Conservation (phyloP, 2,113 vertebrate species). For the Crotalus tigris region DNA sequence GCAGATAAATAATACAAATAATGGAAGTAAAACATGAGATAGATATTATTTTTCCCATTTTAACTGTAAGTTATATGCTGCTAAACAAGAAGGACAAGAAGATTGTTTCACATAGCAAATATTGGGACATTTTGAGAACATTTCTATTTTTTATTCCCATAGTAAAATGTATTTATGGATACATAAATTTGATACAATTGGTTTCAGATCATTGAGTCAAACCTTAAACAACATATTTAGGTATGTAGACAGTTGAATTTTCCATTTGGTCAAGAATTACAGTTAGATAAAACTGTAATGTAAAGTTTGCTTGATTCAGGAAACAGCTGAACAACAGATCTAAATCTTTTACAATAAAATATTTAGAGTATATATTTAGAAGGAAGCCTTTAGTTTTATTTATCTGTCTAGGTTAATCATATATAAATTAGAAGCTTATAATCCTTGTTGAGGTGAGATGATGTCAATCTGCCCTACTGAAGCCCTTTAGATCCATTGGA, state of each 20-base stretch:
- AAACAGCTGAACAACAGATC: background rate
- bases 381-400: background rate
- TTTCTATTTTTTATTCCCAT: background rate
- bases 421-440: background rate
- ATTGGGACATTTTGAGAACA: background rate
- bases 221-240: background rate
- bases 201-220: background rate
- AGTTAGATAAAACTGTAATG: background rate
- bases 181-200: background rate
- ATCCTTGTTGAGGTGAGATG: background rate
- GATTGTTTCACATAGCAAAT: background rate
- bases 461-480: background rate
- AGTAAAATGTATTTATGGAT: background rate
- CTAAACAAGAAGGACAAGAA: background rate
- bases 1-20: background rate
- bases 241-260: background rate
- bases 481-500: background rate
- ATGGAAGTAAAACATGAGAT: background rate
- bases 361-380: background rate
- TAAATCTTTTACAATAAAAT: background rate
- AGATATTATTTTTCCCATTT: background rate
- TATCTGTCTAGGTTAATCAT: background rate
- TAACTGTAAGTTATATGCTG: background rate
- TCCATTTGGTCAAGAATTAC: background rate
- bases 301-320: background rate